These are phyloP conservation scores for Drosophila paramelanica DNA, from an alignment of 2,888 invertebrate species.

Conservation along the genomic window DNA sequence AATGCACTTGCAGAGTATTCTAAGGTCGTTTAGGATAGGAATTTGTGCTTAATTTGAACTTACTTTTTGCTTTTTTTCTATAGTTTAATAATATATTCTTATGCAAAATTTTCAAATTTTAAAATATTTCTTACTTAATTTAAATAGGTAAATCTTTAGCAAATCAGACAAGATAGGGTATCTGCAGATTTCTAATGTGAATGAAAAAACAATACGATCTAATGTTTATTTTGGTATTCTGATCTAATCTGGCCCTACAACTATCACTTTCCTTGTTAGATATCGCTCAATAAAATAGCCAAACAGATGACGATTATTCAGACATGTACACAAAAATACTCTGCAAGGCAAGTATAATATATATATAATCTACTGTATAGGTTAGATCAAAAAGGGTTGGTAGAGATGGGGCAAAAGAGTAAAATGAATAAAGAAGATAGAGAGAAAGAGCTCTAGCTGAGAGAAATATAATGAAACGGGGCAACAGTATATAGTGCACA, in stretches of 20 bases:
- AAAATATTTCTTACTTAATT: neutral
- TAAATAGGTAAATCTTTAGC: neutral
- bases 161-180: too few species aligned
- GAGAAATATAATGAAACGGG: constrained; percentile 15
- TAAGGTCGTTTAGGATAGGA: neutral
- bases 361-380: constrained; percentile 2
- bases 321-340: neutral
- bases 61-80: too few species aligned
- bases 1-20: constrained; percentile 4
- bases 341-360: constrained; percentile 8
- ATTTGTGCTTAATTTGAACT: too few species aligned
- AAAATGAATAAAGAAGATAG: constrained; percentile 4
- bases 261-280: neutral
- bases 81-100: too few species aligned
- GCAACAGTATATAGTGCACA: constrained; percentile 26
- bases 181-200: too few species aligned
- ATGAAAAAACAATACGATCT: too few species aligned
- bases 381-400: constrained; percentile 1
- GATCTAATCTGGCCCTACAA: neutral
- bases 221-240: neutral
- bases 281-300: neutral
- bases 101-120: too few species aligned
- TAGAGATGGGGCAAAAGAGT: neutral
- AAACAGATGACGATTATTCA: constrained; percentile 3
- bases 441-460: constrained; percentile 14